These are phyloP conservation scores for Cacoxenus indagator DNA, from an alignment of 2,888 invertebrate species.

Conservation along the genomic window DNA sequence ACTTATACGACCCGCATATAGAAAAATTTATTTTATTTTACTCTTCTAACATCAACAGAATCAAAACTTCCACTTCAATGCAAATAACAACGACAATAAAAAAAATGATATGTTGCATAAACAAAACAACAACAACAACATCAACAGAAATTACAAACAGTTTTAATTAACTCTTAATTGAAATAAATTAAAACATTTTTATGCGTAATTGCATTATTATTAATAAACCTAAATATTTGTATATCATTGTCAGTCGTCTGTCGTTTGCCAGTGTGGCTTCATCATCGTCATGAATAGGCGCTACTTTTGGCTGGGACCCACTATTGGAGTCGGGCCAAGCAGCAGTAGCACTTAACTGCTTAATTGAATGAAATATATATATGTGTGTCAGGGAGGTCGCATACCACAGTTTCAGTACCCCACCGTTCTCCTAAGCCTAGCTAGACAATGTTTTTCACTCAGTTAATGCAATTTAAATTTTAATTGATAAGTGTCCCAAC, in stretches of 20 bases:
- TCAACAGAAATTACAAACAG: slow-evolving; percentile 41
- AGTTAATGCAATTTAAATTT: slow-evolving; percentile 60
- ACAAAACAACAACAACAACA: slow-evolving; percentile 25
- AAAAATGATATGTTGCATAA: slow-evolving; percentile 9
- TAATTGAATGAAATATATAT: slow-evolving; percentile 56
- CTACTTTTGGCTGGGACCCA: slow-evolving; percentile 25
- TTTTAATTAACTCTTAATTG: slow-evolving; percentile 71
- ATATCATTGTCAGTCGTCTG: slow-evolving; percentile 34
- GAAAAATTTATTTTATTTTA: no score
- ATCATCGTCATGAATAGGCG: neutral
- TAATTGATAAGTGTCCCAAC: slow-evolving; percentile 59
- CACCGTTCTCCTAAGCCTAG: neutral
- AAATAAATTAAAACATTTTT: slow-evolving; percentile 72
- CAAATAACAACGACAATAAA: slow-evolving; percentile 12
- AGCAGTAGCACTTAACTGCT: slow-evolving; percentile 31
- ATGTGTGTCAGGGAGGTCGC: slow-evolving; percentile 47
- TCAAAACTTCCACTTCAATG: neutral
- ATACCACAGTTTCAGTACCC: slow-evolving; percentile 25
- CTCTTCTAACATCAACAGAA: no score
- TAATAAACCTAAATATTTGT: slow-evolving; percentile 64
- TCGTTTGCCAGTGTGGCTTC: neutral
- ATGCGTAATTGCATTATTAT: slow-evolving; percentile 71
- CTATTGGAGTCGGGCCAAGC: neutral
- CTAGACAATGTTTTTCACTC: neutral
- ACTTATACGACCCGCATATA: no score